phyloP scores from a whole-genome alignment of 1,140 invertebrate species.

The Bombus haemorrhoidalis region DNA sequence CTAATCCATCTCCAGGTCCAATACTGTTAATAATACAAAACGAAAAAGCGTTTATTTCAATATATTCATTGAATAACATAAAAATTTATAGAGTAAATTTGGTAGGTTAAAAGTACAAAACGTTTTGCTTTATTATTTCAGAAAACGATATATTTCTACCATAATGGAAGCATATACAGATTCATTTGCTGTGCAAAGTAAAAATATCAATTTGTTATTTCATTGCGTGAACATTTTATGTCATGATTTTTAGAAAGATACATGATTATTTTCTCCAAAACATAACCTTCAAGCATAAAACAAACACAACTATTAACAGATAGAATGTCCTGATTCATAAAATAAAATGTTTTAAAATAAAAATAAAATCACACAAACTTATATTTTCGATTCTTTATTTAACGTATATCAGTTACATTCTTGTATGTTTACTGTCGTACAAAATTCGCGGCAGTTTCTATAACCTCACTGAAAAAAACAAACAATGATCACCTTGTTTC shows the following conservation, averaged over 20 bases:
- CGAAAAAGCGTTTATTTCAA: not conserved
- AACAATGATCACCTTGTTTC: conserved; percentile 56
- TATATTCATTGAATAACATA: not conserved
- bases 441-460: conserved; percentile 19
- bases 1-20: conserved; percentile 66
- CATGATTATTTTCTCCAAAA: conserved; percentile 36
- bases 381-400: not conserved
- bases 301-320: not conserved
- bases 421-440: not conserved
- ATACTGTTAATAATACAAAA: conserved; percentile 53
- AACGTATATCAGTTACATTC: not conserved
- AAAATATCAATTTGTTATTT: not conserved
- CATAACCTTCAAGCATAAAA: conserved; percentile 44
- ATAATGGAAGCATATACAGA: not conserved
- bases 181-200: not conserved
- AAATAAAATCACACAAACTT: not conserved
- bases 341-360: not conserved
- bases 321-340: not conserved
- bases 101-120: not conserved
- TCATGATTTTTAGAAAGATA: conserved; percentile 44
- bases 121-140: not conserved
- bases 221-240: conserved; percentile 50
- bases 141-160: not conserved
- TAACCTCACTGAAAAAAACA: conserved; percentile 37
- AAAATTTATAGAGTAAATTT: not conserved